phyloP scores from a whole-genome alignment of 1,140 invertebrate genomes.

The Probaryconus sp. region DNA sequence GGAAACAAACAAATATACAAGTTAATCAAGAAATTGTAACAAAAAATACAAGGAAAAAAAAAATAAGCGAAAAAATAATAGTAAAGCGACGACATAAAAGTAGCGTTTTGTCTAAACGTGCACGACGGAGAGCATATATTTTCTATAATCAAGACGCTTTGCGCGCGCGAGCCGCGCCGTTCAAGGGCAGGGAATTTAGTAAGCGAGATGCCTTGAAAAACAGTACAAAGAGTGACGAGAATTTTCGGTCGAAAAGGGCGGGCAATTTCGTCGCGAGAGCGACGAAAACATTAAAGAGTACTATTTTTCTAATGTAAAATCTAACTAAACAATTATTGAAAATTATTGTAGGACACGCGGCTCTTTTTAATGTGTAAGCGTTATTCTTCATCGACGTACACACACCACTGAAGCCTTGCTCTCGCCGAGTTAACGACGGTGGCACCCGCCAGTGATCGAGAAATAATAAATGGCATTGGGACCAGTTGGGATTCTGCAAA shows the following conservation, averaged over 20 bases:
- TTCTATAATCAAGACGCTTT: slow-evolving; percentile 75
- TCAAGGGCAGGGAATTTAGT: slow-evolving; percentile 75
- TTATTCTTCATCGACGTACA: slow-evolving; percentile 38
- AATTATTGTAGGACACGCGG: slow-evolving; percentile 62
- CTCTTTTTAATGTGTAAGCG: slow-evolving; percentile 75
- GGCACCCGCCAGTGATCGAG: slow-evolving; percentile 34
- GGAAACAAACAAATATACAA: slow-evolving; percentile 3
- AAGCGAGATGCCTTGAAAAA: slow-evolving; percentile 79
- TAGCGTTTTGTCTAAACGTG: slow-evolving; percentile 34
- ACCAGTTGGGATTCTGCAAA: slow-evolving; percentile 4
- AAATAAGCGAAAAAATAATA: slow-evolving; percentile 67
- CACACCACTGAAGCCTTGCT: slow-evolving; percentile 78
- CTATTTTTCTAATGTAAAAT: slow-evolving; percentile 78
- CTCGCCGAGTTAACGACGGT: slow-evolving; percentile 61
- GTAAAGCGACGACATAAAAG: slow-evolving; percentile 39
- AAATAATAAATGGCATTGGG: slow-evolving; percentile 7
- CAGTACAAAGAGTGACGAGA: slow-evolving; percentile 78
- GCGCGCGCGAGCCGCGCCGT: slow-evolving; percentile 38
- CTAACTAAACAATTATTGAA: slow-evolving; percentile 26
- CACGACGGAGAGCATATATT: slow-evolving; percentile 73
- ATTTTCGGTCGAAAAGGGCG: slow-evolving; percentile 76
- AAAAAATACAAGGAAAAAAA: slow-evolving; percentile 20
- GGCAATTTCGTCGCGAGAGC: slow-evolving; percentile 74
- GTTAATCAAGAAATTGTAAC: neutral
- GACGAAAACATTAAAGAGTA: slow-evolving; percentile 73